Base-by-base conservation (phyloP, 2,113 vertebrate species). In the Orientallactaga bullata region DNA sequence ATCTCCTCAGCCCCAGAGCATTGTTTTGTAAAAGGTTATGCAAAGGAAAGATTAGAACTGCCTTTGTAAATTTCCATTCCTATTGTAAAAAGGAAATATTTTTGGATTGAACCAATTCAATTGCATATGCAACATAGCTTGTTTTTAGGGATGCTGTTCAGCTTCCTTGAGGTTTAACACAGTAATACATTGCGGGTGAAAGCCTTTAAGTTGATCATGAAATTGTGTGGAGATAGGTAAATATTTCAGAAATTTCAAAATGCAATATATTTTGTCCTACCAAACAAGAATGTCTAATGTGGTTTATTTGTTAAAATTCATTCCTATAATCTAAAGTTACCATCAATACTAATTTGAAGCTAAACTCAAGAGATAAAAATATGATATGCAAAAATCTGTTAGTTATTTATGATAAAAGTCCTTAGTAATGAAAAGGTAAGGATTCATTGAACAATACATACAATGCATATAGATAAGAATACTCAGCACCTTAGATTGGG, bases 321-420 rank as follows among this genome's bases (percentile, higher is more conserved):
- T 95, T 66, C 42, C n/a, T 85, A 47, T 89, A 23, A 66, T 89
- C 87, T 39, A 61, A 81, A 84, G 6, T 79, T 72, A 87, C 20
- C 15, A 94, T 39, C 11, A 68, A 32, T 84, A 80, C 26, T 77
- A 68, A 94, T 81, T 60, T 89, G 37, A 35, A 95, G 10, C 20
- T 84, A 30, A 58, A 69, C 69, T 94, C 15, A 81, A 84, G 68
- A 58, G 35, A 42, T 55, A 85, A 83, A 90, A 91, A 65, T 69
- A 20, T 4, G 20, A 37, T 79, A 63, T 30, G 2, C 37, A 86
- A 73, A 12, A 73, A 26, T 71, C 94, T 85, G 10, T 20, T 71
- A 58, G 89, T 81, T 81, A 80, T 32, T 96, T 87, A 84, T 66
- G 91, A 77, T 89, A 39, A 91, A 94, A 87, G 35, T 80, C 42